Base-by-base conservation (phyloP, 2,888 invertebrate species). In the Emmelina monodactyla region DNA sequence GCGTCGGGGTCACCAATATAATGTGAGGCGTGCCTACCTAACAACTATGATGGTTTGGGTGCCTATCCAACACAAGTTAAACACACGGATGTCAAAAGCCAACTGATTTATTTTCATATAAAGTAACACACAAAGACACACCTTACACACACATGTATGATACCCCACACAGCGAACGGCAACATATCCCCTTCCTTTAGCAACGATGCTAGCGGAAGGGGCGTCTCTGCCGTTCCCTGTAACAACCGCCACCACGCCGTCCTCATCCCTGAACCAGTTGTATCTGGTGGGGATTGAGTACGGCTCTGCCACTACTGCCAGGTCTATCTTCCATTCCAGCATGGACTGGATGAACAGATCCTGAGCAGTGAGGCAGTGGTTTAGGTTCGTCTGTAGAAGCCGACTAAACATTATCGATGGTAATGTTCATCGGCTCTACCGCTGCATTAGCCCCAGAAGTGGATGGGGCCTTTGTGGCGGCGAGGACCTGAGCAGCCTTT, bases 251-350 rank as follows among this genome's bases (percentile, higher is more conserved):
- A 34, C 34, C 6, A 13, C 14, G 28, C 28, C 34, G 3, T 34
- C 16, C 2, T 12, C 14, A 25, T 33, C 33, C 4, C 28, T 28
- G 12, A 32, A 32, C 41, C 42, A 42, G 4, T 32, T 31, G 14
- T 33, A 32, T n/a, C 40, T 35, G 16, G 35, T 14, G 9, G 34
- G 34, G 6, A 34, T 28, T 10, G 3, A 19, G 14, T 31, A 35
- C 3, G 35, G 35, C 31, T 35, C 35, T 12, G 35, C 11, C 11
- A 35, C 35, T 12, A 35, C 31, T 12, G 22, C 31, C 19, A 31
- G 19, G 12, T 35, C 13, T 14, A 35, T 31, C 2, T 19, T 5
- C 35, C 35, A 35, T 31, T 35, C 30, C 12, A 22, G 19, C 31
- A 31, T 11, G 31, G 13, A 13, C 31, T 35, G 31, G 6, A 29